These are phyloP conservation scores for Gymnoscopelus microlampas DNA, from an alignment of 2,797 vertebrate genomes.

Conservation along the genomic window DNA sequence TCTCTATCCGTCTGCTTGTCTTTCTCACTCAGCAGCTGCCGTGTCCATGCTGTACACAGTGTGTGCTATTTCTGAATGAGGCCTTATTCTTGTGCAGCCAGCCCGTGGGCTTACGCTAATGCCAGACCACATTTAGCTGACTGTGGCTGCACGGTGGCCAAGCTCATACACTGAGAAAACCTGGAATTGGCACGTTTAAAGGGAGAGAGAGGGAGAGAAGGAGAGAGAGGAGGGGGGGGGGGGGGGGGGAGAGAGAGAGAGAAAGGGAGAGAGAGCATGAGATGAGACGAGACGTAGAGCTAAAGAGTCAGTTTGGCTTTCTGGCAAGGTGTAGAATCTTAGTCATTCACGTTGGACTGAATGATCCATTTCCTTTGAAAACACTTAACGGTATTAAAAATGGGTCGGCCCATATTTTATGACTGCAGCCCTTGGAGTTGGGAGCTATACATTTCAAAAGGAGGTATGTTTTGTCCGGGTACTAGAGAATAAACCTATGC, in stretches of 20 bases:
- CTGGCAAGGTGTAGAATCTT: slow-evolving; percentile 52
- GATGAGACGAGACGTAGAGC: slow-evolving; percentile 62
- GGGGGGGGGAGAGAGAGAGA: slow-evolving; percentile 6
- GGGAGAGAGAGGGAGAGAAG: slow-evolving; percentile 61
- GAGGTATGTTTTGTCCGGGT: slow-evolving; percentile 28
- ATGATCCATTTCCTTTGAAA: slow-evolving; percentile 55
- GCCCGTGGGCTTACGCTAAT: slow-evolving; percentile 62
- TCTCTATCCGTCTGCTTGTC: slow-evolving; percentile 79
- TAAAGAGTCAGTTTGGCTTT: slow-evolving; percentile 69
- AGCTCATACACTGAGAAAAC: slow-evolving; percentile 60
- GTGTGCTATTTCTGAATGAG: slow-evolving; percentile 82
- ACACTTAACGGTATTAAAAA: slow-evolving; percentile 43
- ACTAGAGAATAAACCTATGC: slow-evolving; percentile 17
- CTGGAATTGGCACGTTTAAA: slow-evolving; percentile 68
- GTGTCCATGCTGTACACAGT: slow-evolving; percentile 81
- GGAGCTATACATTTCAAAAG: slow-evolving; percentile 37
- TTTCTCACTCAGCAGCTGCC: slow-evolving; percentile 80
- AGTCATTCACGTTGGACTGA: slow-evolving; percentile 47
- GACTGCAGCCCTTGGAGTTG: slow-evolving; percentile 41
- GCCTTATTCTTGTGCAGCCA: slow-evolving; percentile 73
- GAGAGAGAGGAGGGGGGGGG: slow-evolving; percentile 42
- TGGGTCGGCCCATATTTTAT: slow-evolving; percentile 19
- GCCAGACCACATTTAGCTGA: slow-evolving; percentile 72
- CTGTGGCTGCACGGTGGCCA: slow-evolving; percentile 59
- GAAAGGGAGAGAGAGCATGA: slow-evolving; percentile 61